Conservation (phyloP, 2,888 invertebrate species). For the Tromatobia lineatoria region DNA sequence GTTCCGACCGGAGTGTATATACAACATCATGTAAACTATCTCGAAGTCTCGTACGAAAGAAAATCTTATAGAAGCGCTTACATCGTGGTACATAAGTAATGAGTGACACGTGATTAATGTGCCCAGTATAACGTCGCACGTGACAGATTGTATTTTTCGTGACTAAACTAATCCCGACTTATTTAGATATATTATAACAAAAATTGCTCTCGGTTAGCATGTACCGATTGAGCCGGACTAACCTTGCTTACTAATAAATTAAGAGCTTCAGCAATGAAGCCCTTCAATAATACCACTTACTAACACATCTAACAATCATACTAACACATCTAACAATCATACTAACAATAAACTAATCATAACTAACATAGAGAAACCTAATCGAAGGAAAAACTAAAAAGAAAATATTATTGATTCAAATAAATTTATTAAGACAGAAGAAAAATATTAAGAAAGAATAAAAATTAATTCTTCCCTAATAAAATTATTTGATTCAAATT, state of each 20-base stretch:
- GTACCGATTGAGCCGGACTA: slow-evolving; percentile 58
- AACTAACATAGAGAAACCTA: background rate
- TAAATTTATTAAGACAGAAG: too few species aligned
- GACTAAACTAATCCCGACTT: background rate
- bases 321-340: slow-evolving; percentile 6
- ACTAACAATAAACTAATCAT: background rate
- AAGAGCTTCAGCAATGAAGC: slow-evolving; percentile 12
- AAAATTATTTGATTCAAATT: too few species aligned
- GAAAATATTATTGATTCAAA: background rate
- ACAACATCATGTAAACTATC: slow-evolving; percentile 66
- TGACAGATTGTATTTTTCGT: background rate
- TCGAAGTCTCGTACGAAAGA: slow-evolving; percentile 66
- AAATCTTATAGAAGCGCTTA: slow-evolving; percentile 24
- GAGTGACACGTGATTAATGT: slow-evolving; percentile 2
- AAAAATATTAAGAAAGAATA: too few species aligned
- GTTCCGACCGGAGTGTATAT: slow-evolving; percentile 60
- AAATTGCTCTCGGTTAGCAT: slow-evolving; percentile 58
- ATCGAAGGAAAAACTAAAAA: background rate
- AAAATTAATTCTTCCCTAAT: too few species aligned
- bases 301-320: slow-evolving; percentile 38
- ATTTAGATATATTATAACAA: background rate
- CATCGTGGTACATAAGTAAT: background rate
- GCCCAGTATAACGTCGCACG: background rate
- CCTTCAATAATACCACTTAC: slow-evolving; percentile 3
- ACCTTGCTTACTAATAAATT: slow-evolving; percentile 8